Evolutionary conservation across 2,888 invertebrate genomes (phyloP).

Genomic region (Diaphora mendica): DNA sequence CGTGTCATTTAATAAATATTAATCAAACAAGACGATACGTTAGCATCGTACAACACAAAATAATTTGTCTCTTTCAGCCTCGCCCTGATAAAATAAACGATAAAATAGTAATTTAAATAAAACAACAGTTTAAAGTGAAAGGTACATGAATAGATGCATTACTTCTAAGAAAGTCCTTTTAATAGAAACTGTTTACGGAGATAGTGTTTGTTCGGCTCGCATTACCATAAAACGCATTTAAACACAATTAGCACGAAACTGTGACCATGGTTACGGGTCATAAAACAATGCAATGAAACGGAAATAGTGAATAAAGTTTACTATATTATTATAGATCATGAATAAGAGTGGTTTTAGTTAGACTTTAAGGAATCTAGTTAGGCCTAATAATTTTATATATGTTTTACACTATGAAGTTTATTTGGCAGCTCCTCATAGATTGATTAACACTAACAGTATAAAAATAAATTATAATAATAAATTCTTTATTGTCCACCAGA

Average conservation of each 20-base stretch:
- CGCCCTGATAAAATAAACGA: conserved; percentile 27
- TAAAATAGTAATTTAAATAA: conserved; percentile 38
- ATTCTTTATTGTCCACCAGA: too few relatives aligned
- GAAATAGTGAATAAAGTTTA: neutral
- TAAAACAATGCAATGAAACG: neutral
- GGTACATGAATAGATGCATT: conserved; percentile 18
- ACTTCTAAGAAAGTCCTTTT: conserved; percentile 19
- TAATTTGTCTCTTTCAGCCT: neutral
- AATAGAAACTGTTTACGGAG: conserved; percentile 8
- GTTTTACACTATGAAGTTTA: too few relatives aligned
- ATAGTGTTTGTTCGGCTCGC: conserved; percentile 6
- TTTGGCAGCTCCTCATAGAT: too few relatives aligned
- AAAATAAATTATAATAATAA: too few relatives aligned
- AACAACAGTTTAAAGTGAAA: conserved; percentile 29
- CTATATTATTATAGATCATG: neutral
- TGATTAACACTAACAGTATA: neutral
- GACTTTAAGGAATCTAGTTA: neutral
- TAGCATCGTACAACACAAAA: neutral
- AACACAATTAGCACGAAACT: conserved; percentile 9
- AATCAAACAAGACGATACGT: neutral
- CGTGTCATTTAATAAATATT: too few relatives aligned
- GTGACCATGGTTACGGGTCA: neutral
- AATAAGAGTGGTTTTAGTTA: neutral
- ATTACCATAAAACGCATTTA: conserved; percentile 10
- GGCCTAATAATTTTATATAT: neutral